Conservation (phyloP, 2,797 vertebrate species). For the Sylvia borin region DNA sequence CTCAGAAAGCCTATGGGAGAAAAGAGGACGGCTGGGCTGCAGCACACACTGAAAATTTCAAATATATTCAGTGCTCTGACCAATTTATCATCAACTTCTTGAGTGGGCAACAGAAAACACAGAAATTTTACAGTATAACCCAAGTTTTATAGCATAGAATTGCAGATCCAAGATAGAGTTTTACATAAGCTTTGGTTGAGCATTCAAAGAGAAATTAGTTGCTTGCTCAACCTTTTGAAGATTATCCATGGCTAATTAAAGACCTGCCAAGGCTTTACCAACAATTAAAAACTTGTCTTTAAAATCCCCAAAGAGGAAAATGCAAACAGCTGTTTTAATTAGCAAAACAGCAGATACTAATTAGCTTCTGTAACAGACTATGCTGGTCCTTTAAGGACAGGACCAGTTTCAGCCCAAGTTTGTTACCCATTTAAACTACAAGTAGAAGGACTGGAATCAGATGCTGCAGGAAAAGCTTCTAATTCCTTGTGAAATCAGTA, state of each 20-base stretch:
- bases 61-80: background rate
- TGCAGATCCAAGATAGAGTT: slow-evolving; percentile 19
- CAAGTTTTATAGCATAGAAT: background rate
- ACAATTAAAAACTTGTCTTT: slow-evolving; percentile 67
- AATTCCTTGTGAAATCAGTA: background rate
- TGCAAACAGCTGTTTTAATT: slow-evolving; percentile 69
- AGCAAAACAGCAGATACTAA: slow-evolving; percentile 69
- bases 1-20: background rate
- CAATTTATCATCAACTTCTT: background rate
- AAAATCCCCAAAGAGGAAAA: slow-evolving; percentile 66
- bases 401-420: slow-evolving; percentile 8
- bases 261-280: slow-evolving; percentile 67
- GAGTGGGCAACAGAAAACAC: background rate
- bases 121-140: slow-evolving; percentile 1
- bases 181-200: slow-evolving; percentile 20
- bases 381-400: slow-evolving; percentile 62
- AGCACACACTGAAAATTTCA: background rate
- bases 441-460: background rate
- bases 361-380: slow-evolving; percentile 64
- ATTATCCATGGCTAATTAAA: slow-evolving; percentile 65
- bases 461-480: background rate
- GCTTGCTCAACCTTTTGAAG: slow-evolving; percentile 56
- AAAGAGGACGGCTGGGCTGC: background rate
- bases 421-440: background rate
- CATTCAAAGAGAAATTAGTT: slow-evolving; percentile 49